phyloP scores from a whole-genome alignment of 1,140 invertebrate species.

The Coelopa frigida region DNA sequence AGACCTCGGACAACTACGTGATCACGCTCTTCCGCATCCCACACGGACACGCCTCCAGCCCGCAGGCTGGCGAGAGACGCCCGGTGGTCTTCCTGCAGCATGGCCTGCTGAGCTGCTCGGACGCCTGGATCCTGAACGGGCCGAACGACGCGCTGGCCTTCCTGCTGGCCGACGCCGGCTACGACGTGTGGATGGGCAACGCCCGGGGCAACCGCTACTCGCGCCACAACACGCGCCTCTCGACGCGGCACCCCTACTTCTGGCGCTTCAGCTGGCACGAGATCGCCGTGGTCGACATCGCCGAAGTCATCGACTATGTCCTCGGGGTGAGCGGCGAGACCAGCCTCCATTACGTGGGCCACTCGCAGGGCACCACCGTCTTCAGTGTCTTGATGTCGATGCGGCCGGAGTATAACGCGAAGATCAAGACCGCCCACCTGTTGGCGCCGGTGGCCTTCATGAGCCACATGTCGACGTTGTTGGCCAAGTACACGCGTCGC shows the following conservation, averaged over 20 bases:
- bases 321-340: too few species aligned
- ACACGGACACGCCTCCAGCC: constrained; percentile 24
- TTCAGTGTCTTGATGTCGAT: background rate
- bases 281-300: too few species aligned
- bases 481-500: background rate
- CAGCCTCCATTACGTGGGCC: too few species aligned
- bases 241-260: constrained; percentile 48
- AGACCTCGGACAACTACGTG: constrained; percentile 27
- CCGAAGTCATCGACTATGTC: too few species aligned
- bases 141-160: constrained; percentile 33
- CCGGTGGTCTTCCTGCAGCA: constrained; percentile 27
- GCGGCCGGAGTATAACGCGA: constrained; percentile 10
- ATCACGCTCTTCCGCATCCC: constrained; percentile 32
- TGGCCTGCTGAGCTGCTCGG: constrained; percentile 35
- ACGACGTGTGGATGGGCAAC: constrained; percentile 59
- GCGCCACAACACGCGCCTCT: constrained; percentile 41
- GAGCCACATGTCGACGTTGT: background rate
- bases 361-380: too few species aligned
- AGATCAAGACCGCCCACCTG: constrained; percentile 7
- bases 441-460: constrained; percentile 2
- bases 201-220: constrained; percentile 46
- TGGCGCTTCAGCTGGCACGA: too few species aligned
- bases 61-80: constrained; percentile 17
- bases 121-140: constrained; percentile 25
- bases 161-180: too few species aligned